Base-by-base conservation (phyloP, 1,140 invertebrate genomes). In the Magallana angulata region DNA sequence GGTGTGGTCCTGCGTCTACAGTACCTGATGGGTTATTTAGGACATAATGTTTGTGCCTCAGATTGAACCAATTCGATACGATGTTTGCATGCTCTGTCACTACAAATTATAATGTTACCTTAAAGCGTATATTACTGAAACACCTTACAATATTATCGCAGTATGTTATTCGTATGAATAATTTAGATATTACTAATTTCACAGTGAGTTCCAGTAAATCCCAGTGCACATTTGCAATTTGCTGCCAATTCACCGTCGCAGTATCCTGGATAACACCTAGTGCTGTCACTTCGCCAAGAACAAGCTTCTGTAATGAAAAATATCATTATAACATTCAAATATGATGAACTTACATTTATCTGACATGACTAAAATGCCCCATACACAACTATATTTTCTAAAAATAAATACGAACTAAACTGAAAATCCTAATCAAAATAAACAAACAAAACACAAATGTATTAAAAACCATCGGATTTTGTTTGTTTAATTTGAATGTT, bases 251-350 rank as follows among this genome's bases (percentile, higher is more conserved):
- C 89, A 1, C 11, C 8, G 12, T 7, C 24, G 56, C 89, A 90
- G 16, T 64, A 85, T 7, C 89, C 89, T 12, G 89, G 89, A 59
- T 88, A 90, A 85, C 89, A 90, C 3, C 85, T 58, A 8, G 87
- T 90, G 71, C 89, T 90, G 83, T 89, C 87, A 48, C 58, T 76
- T 5, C 87, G 30, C 89, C 89, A 90, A 11, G 89, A 90, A 83
- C 89, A 90, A 4, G 87, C 85, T 85, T 90, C 89, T 90, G 87
- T 30, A 71, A 68, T 58, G 0, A 71, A 1, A 36, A 36, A 24
- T 24, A 24, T 24, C 18, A 24, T 24, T 24, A 24, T 24, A 24
- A 24, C 18, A 24, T 24, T 24, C 18, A 24, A 24, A 24, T 24
- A 24, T 24, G 18, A 24, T 24, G 18, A 24, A 24, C 18, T 24